phyloP scores from a whole-genome alignment of 2,113 vertebrate species.

The Apistogramma diplotaenia region DNA sequence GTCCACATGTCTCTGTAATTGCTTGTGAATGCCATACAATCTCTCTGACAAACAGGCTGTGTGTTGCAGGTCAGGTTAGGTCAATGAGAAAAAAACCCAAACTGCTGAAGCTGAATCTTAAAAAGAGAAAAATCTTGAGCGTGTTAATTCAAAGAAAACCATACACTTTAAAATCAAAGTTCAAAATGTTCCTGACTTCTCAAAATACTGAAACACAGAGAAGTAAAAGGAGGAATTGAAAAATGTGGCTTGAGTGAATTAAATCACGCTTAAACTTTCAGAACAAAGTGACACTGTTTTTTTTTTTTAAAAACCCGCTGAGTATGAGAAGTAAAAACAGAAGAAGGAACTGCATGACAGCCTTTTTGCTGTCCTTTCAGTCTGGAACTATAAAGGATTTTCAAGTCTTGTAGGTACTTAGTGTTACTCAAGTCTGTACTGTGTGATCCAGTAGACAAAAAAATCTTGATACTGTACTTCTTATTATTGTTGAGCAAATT shows the following conservation, averaged over 20 bases:
- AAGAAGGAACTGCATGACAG: neutral
- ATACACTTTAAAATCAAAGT: neutral
- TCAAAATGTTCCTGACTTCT: neutral
- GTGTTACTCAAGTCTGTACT: neutral
- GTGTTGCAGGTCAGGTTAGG: neutral
- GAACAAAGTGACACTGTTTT: neutral
- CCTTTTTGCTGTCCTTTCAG: neutral
- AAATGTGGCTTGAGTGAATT: neutral
- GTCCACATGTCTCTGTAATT: neutral
- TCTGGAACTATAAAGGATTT: neutral
- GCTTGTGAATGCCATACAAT: neutral
- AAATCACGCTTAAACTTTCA: neutral
- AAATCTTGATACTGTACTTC: neutral
- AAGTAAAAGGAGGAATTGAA: constrained; percentile 7
- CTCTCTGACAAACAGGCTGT: neutral
- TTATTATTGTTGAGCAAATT: neutral
- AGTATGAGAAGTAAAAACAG: neutral
- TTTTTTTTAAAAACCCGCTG: neutral
- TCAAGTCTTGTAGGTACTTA: neutral
- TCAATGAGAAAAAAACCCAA: neutral
- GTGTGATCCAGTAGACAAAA: neutral
- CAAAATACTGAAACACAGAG: neutral
- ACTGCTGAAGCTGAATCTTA: neutral
- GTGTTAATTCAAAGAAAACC: neutral
- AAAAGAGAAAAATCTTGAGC: neutral